These are phyloP conservation scores for Anolis carolinensis DNA, from an alignment of 2,113 vertebrate genomes.

Conservation along the genomic window DNA sequence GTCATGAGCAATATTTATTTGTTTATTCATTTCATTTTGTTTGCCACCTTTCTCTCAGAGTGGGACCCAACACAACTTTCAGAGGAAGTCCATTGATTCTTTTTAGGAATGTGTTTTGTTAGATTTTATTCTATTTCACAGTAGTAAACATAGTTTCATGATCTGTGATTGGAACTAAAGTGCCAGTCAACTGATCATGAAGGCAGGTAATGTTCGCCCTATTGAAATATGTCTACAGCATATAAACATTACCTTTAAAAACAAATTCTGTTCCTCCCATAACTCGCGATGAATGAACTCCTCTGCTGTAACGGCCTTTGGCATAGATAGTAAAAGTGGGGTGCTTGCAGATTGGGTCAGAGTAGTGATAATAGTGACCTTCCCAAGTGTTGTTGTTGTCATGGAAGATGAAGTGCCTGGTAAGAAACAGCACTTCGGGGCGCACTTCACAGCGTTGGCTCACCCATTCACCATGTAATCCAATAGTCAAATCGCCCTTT, in stretches of 20 bases:
- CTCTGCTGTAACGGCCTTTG: conserved; percentile 91
- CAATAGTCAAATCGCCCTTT: conserved; percentile 85
- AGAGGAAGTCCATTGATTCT: background rate
- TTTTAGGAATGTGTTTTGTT: conserved; percentile 11
- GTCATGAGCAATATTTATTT: background rate
- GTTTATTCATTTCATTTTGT: too few relatives aligned
- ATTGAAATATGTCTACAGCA: fast-evolving
- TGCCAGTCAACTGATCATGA: background rate
- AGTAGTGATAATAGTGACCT: conserved; percentile 96
- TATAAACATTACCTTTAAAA: conserved; percentile 87
- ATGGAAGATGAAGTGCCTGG: conserved; percentile 94
- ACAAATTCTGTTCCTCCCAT: conserved; percentile 93
- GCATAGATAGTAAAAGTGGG: conserved; percentile 96
- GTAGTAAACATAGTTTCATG: background rate
- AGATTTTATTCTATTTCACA: conserved; percentile 8
- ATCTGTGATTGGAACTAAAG: background rate
- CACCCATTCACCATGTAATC: conserved; percentile 93
- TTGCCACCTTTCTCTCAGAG: too few relatives aligned
- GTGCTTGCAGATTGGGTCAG: conserved; percentile 94
- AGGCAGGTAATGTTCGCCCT: background rate
- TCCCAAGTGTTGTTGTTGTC: conserved; percentile 97
- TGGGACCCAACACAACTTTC: too few relatives aligned
- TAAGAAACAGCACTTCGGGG: conserved; percentile 95
- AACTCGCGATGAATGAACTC: conserved; percentile 85
- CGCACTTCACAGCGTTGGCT: conserved; percentile 96